Conservation (phyloP, 2,888 invertebrate genomes). For the Helobdella robusta region DNA sequence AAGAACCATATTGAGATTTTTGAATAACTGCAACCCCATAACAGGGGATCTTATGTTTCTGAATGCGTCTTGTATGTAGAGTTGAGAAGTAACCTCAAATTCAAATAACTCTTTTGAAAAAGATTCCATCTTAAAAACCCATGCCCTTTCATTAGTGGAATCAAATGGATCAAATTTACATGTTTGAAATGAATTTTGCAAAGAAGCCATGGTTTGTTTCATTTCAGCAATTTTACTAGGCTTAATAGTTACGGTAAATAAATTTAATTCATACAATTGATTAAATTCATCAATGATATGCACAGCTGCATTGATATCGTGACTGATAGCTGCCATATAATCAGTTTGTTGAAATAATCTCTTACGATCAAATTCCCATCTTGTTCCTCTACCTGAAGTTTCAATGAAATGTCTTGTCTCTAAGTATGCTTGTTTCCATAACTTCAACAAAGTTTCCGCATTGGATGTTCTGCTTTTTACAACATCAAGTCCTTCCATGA, state of each 20-base stretch:
- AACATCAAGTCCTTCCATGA: neutral
- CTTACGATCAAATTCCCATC: conserved; percentile 28
- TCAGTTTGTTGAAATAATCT: conserved; percentile 22
- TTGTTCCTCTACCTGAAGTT: conserved; percentile 22
- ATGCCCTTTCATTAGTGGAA: conserved; percentile 68
- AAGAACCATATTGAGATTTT: conserved; percentile 70
- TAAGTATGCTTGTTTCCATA: conserved; percentile 27
- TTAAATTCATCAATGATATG: conserved; percentile 25
- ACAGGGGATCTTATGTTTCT: conserved; percentile 69
- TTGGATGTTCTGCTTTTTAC: conserved; percentile 6
- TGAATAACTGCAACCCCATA: conserved; percentile 66
- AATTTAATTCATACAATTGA: conserved; percentile 18
- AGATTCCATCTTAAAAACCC: conserved; percentile 71
- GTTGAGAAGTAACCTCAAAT: conserved; percentile 71
- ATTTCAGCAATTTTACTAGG: conserved; percentile 17
- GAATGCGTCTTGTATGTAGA: conserved; percentile 77
- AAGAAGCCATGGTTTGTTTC: conserved; percentile 2
- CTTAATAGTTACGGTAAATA: conserved; percentile 24
- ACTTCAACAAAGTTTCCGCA: conserved; percentile 10
- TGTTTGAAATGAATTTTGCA: conserved; percentile 43
- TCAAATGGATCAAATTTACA: conserved; percentile 76
- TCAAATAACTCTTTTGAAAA: conserved; percentile 65
- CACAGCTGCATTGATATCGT: conserved; percentile 19
- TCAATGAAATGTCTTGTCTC: conserved; percentile 24
- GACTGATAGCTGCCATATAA: conserved; percentile 20